Percentiles rank a stretch among this genome's conserved stretches.
These are phyloP conservation scores for Furcifer pardalis DNA, from an alignment of 2,797 vertebrate species.

Conservation along the genomic window DNA sequence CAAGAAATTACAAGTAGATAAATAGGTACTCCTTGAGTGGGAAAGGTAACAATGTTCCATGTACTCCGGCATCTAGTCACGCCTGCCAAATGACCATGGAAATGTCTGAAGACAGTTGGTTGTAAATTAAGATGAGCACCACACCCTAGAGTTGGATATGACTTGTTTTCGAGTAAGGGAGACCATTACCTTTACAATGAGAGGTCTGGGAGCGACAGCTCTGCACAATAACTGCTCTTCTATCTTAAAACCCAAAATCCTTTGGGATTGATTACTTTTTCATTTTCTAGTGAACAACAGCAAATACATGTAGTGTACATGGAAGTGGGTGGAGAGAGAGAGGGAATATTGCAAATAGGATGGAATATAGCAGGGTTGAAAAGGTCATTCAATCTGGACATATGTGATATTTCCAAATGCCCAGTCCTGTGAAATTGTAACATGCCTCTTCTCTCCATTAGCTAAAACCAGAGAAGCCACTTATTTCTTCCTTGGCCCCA, in stretches of 20 bases:
- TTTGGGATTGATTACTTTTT: not conserved
- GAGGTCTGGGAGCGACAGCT: not conserved
- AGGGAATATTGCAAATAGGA: not conserved
- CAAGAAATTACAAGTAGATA: too few species aligned
- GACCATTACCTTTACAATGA: too few species aligned
- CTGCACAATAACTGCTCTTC: not conserved
- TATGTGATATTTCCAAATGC: not conserved
- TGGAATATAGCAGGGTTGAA: not conserved
- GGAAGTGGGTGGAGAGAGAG: not conserved
- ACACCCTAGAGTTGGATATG: too few species aligned
- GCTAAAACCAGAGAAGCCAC: slow-evolving; percentile 51
- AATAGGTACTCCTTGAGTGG: too few species aligned
- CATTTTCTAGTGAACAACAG: not conserved
- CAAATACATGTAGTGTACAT: not conserved
- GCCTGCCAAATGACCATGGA: too few species aligned
- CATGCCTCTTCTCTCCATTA: slow-evolving; percentile 25
- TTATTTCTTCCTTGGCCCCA: slow-evolving; percentile 47
- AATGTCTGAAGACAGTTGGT: too few species aligned
- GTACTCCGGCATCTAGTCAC: too few species aligned
- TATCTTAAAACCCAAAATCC: rapidly evolving
- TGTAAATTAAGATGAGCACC: too few species aligned
- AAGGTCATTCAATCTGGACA: not conserved
- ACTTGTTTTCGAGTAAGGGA: too few species aligned
- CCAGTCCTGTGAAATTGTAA: not conserved
- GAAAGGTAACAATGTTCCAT: too few species aligned